These are phyloP conservation scores for Chaitophorus viminalis DNA, from an alignment of 2,888 invertebrate genomes.

Conservation along the genomic window DNA sequence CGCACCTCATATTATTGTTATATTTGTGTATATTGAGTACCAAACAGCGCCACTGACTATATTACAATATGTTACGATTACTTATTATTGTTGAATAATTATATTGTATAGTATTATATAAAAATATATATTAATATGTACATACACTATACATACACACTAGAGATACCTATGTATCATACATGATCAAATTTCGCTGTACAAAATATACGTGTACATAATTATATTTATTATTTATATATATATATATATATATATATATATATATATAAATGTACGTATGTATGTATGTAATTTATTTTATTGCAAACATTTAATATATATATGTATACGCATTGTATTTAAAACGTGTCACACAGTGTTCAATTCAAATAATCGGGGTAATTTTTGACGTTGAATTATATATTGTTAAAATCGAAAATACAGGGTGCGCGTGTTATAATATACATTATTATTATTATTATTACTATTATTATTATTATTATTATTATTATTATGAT, in stretches of 20 bases:
- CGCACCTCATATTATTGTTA: background rate
- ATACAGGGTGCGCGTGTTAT: constrained; percentile 59
- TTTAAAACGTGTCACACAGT: constrained; percentile 50
- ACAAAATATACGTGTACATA: background rate
- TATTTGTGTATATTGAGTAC: background rate
- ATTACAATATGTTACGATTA: background rate
- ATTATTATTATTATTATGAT: constrained; percentile 35
- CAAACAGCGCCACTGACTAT: constrained; percentile 26
- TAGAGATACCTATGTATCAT: background rate
- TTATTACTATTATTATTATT: constrained; percentile 6
- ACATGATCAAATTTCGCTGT: background rate
- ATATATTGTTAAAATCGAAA: constrained; percentile 46
- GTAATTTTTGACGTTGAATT: constrained; percentile 59
- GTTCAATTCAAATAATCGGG: constrained; percentile 61
- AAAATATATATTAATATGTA: background rate
- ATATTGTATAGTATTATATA: background rate
- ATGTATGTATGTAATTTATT: background rate
- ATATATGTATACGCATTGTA: constrained; percentile 5
- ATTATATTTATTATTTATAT: background rate
- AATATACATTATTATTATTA: constrained; percentile 38
- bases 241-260: background rate
- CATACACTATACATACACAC: background rate
- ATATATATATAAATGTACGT: background rate
- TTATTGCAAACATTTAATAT: background rate
- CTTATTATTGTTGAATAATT: background rate